Evolutionary conservation across 1,140 invertebrate species (phyloP), one percentile per base, ranked within the genome.

Genomic region (Amphibalanus amphitrite): DNA sequence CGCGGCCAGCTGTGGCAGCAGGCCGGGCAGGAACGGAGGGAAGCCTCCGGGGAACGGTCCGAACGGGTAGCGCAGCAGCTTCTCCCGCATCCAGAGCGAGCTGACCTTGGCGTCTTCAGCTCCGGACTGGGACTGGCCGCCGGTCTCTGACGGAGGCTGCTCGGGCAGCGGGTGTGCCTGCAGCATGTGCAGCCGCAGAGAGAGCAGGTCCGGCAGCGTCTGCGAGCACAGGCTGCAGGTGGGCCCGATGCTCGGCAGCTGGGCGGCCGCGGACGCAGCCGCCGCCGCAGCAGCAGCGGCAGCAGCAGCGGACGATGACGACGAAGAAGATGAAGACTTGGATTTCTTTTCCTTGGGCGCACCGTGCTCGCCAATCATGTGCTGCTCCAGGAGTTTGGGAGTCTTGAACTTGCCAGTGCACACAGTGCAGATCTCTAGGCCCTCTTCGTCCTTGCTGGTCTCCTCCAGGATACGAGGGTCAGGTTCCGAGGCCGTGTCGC

Each of bases 361-460:
- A n/a, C n/a, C n/a, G n/a, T n/a, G n/a, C n/a, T n/a, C 93, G 69
- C 88, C 88, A 67, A 92, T 81, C 69, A 97, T 80, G 80, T 97
- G 93, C 0, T 90, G 89, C 74, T 93, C 91, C 67, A 97, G 81
- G 86, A 92, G 95, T 74, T 96, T 93, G 30, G 87, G 86, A 74
- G 89, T 95, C 69, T 93, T 85, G 80, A 97, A 97, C 71, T 92
- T 85, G 17, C 91, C 85, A 72, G 87, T 88, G 77, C 94, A 97
- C 17, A 96, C 84, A 10, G 90, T 87, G 82, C 94, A 97, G 0
- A 89, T 85, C 80, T 91, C 89, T 1, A 75, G 70, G 30, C 73
- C 71, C 40, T 76, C 73, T 68, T 81, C 79, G 23, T 86, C 81
- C 77, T 85, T 84, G 47, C 84, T 67, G 8, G 82, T 75, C 10